These are phyloP conservation scores for Anthopleura sola DNA, from an alignment of 64 coral and sea anemone species.

Conservation along the genomic window DNA sequence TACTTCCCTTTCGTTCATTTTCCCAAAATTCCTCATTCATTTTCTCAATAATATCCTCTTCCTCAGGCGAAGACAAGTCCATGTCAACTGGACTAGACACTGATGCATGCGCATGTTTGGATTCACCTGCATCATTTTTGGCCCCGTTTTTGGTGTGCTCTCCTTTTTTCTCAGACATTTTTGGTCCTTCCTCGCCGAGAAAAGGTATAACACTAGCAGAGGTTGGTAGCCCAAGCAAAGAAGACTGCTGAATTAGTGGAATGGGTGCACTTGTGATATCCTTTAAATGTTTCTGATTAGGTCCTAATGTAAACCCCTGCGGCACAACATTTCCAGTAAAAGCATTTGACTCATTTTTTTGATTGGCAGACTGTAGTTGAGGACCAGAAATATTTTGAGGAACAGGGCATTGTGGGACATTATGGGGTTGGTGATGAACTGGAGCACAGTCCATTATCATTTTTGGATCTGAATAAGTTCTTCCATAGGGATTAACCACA, in stretches of 20 bases:
- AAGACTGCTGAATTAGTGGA: background rate
- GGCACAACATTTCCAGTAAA: background rate
- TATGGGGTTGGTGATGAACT: background rate
- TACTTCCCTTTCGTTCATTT: background rate
- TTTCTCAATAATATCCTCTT: constrained; percentile 76
- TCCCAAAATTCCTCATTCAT: constrained; percentile 93
- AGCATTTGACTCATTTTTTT: background rate
- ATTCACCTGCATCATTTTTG: background rate
- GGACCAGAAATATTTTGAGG: background rate
- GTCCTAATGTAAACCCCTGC: background rate
- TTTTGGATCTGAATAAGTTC: background rate
- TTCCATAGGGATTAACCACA: background rate
- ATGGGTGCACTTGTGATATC: background rate
- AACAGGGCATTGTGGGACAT: background rate
- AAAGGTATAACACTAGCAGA: constrained; percentile 17
- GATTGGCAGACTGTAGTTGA: background rate
- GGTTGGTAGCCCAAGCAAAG: constrained; percentile 4
- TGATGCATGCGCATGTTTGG: background rate
- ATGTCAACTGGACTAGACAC: constrained; percentile 59
- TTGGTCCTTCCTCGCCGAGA: background rate
- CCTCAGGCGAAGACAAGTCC: constrained; percentile 89
- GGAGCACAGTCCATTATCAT: background rate
- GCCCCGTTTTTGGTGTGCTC: background rate
- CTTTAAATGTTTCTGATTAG: background rate
- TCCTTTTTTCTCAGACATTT: background rate